These are phyloP conservation scores for Dexiosoma caninum DNA, from an alignment of 2,888 invertebrate species.

Conservation along the genomic window DNA sequence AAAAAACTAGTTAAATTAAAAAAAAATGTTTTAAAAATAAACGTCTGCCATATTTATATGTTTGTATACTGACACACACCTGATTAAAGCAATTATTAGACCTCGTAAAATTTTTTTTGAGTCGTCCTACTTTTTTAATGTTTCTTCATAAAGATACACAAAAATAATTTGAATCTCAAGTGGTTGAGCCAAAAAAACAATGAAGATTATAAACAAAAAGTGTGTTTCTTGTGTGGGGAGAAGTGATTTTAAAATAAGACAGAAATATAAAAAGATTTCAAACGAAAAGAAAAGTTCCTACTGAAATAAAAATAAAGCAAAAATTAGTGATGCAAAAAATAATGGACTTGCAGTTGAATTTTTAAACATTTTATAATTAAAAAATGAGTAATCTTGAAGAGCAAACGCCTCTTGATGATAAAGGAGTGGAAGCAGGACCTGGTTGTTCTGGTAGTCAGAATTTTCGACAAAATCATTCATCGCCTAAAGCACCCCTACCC, in stretches of 20 bases:
- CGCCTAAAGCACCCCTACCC: slow-evolving; percentile 66
- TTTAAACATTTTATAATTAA: background rate
- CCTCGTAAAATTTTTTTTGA: background rate
- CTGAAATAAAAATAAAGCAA: background rate
- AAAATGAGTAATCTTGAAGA: slow-evolving; percentile 36
- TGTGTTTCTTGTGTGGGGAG: slow-evolving; percentile 21
- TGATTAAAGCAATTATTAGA: background rate
- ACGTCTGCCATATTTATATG: background rate
- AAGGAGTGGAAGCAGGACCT: slow-evolving; percentile 42
- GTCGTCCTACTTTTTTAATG: slow-evolving; percentile 13
- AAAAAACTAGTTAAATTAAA: background rate
- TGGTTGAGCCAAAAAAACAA: slow-evolving; percentile 2
- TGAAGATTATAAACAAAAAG: slow-evolving; percentile 8
- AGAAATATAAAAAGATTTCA: background rate
- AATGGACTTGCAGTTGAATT: background rate
- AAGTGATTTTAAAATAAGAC: background rate
- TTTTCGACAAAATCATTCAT: slow-evolving; percentile 53
- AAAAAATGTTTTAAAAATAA: background rate
- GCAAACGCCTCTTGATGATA: slow-evolving; percentile 13
- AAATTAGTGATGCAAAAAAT: slow-evolving; percentile 15
- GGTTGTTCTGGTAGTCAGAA: slow-evolving; percentile 27
- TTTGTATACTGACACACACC: too few relatives aligned
- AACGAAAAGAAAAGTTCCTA: background rate
- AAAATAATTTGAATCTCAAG: slow-evolving; percentile 16
- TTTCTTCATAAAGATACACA: background rate